Evolutionary conservation across 2,113 vertebrate genomes (phyloP).

Genomic region (Nesoenas mayeri): DNA sequence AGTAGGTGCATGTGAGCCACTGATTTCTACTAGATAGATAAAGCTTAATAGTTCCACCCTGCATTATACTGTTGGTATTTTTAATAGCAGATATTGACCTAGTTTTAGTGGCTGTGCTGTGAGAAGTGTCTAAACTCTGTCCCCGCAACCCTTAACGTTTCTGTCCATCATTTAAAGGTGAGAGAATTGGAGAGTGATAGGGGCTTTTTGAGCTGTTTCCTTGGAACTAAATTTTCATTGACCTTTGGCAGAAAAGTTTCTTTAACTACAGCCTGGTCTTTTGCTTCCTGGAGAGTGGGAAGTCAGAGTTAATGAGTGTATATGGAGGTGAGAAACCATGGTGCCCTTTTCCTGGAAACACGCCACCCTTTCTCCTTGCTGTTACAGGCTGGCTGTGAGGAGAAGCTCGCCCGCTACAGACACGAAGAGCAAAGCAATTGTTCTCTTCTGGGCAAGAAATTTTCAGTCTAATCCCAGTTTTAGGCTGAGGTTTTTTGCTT

Average conservation of each 20-base stretch:
- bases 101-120: neutral
- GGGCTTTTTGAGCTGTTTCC: neutral
- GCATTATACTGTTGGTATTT: neutral
- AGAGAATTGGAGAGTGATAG: neutral
- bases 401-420: neutral
- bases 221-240: slow-evolving; percentile 27
- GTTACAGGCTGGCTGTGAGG: neutral
- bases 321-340: slow-evolving; percentile 37
- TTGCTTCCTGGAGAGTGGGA: slow-evolving; percentile 24
- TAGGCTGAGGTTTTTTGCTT: accelerated
- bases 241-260: slow-evolving; percentile 34
- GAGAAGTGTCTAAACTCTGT: neutral
- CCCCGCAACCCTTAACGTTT: neutral
- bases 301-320: slow-evolving; percentile 31
- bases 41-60: neutral
- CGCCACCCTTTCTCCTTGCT: neutral
- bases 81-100: neutral
- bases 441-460: neutral
- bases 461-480: neutral
- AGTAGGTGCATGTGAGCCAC: neutral
- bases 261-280: slow-evolving; percentile 4
- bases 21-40: neutral
- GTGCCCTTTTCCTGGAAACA: slow-evolving; percentile 37
- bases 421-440: neutral
- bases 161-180: neutral